phyloP scores from a whole-genome alignment of 2,888 invertebrate genomes.

The Drosophila ochracea region DNA sequence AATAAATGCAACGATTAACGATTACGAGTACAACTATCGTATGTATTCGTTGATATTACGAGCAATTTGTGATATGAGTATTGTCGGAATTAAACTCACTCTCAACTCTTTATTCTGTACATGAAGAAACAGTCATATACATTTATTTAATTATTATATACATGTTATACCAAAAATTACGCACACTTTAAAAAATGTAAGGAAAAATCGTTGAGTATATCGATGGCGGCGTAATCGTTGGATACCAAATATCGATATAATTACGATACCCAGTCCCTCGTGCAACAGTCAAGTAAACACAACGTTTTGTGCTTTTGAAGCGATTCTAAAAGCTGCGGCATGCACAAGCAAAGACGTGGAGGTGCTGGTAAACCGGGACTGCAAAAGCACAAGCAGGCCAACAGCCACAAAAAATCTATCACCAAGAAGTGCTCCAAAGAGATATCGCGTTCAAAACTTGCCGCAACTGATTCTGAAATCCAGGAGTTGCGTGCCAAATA shows the following conservation, averaged over 20 bases:
- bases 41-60: neutral
- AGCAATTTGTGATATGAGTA: neutral
- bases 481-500: slow-evolving; percentile 68
- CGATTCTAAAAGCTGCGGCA: slow-evolving; percentile 14
- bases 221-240: neutral
- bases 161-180: neutral
- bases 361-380: slow-evolving; percentile 29
- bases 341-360: slow-evolving; percentile 37
- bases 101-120: neutral
- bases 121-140: neutral
- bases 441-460: slow-evolving; percentile 47
- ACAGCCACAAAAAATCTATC: neutral
- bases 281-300: slow-evolving; percentile 20
- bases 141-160: neutral
- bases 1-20: neutral
- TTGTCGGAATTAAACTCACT: neutral
- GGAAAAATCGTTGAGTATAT: neutral
- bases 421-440: slow-evolving; percentile 28
- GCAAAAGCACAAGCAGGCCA: slow-evolving; percentile 9
- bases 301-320: slow-evolving; percentile 45
- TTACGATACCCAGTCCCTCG: slow-evolving; percentile 11
- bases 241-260: slow-evolving; percentile 12
- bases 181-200: neutral
- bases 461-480: slow-evolving; percentile 72
- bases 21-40: neutral